Base-by-base conservation (phyloP, 2,113 vertebrate species). In the Perccottus glenii region DNA sequence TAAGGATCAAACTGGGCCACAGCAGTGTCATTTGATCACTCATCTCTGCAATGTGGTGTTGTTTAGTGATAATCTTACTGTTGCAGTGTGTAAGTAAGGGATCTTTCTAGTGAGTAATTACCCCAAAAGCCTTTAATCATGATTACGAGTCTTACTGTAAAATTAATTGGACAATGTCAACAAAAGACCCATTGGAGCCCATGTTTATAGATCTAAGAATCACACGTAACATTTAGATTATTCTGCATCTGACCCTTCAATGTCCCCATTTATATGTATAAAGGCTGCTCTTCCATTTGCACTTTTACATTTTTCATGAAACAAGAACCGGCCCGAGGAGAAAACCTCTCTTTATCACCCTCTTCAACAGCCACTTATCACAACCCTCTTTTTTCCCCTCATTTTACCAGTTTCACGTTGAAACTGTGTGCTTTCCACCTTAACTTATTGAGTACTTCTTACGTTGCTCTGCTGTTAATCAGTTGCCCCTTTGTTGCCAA, bases 251-350 rank as follows among this genome's bases (percentile, higher is more conserved):
- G 38, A 46, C 15, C 40, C 9, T 40, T 70, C 11, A 36, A 5
- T 65, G 60, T 73, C 60, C 4, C 19, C 44, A 35, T 72, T 75
- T 48, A 47, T 64, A 53, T 70, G 40, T 56, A 61, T 46, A 73
- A 66, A 70, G 60, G 62, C 48, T 69, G 16, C 60, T 19, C 60
- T 71, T 66, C 60, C 56, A 69, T 74, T 77, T 74, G 11, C 47
- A 43, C 66, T 60, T 56, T 36, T 64, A 59, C 53, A 72, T 75
- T 60, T 80, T 72, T 80, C 12, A 78, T 83, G 77, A 64, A 47
- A 64, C 27, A 7, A 42, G 70, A 71, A 42, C 27, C 60, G 40
- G 50, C 77, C 61, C 35, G 4, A 66, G 60, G 52, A 73, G 5
- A 67, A 45, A 70, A 9, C 6, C 6, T 36, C 32, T 43, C 60